Percentiles rank a stretch among this genome's conserved stretches.
These are phyloP conservation scores for Aradophagus sp. DNA, from an alignment of 1,140 invertebrate genomes.

Conservation along the genomic window DNA sequence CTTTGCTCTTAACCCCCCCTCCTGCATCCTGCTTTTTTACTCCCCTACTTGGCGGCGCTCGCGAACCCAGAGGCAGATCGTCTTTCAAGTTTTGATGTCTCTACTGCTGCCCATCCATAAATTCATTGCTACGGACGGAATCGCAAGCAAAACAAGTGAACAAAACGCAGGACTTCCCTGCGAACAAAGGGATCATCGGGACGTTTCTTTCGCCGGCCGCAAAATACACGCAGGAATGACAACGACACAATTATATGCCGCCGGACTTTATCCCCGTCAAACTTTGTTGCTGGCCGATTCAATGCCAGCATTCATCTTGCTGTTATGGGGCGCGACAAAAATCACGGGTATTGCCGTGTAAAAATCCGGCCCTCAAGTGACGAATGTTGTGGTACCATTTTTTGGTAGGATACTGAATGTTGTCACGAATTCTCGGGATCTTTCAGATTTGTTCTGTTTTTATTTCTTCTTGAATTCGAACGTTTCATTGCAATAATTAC, in stretches of 20 bases:
- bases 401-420: neutral
- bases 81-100: conserved; percentile 58
- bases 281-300: conserved; percentile 27
- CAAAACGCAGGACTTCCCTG: conserved; percentile 34
- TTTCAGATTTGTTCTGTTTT: too few relatives aligned
- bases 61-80: conserved; percentile 51
- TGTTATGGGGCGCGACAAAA: conserved; percentile 27
- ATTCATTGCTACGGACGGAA: conserved; percentile 42
- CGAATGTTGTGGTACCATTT: conserved; percentile 1
- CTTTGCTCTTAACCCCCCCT: conserved; percentile 12
- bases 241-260: conserved; percentile 41
- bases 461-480: too few relatives aligned
- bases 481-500: too few relatives aligned
- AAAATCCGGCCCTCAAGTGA: conserved; percentile 18
- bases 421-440: too few relatives aligned
- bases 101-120: conserved; percentile 53
- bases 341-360: conserved; percentile 18
- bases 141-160: conserved; percentile 38
- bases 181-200: conserved; percentile 48
- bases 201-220: conserved; percentile 28
- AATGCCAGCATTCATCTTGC: conserved; percentile 35
- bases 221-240: conserved; percentile 38
- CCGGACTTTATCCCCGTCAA: conserved; percentile 32
- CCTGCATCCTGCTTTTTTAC: conserved; percentile 11
- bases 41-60: conserved; percentile 15